These are phyloP conservation scores for Halesus radiatus DNA, from an alignment of 1,140 invertebrate genomes.

Conservation along the genomic window DNA sequence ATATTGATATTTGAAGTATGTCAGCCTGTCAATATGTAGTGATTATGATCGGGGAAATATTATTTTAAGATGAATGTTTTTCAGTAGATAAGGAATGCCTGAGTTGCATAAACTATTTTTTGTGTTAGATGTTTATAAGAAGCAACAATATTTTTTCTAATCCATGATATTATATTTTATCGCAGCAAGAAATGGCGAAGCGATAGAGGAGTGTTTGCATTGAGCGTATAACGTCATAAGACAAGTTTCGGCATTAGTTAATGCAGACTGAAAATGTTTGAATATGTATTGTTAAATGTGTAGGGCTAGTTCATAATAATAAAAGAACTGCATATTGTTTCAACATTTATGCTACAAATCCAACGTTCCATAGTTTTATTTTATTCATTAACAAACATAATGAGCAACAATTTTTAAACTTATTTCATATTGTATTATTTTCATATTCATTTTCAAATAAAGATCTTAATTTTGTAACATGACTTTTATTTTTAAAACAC, in stretches of 20 bases:
- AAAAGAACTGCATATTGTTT: background rate
- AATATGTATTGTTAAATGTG: background rate
- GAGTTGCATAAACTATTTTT: background rate
- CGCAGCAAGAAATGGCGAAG: background rate
- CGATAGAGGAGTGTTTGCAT: background rate
- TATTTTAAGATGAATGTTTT: background rate
- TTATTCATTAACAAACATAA: constrained; percentile 25
- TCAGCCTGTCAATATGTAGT: background rate
- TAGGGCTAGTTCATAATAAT: background rate
- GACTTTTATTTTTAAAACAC: background rate
- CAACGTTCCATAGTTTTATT: constrained; percentile 1
- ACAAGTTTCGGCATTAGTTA: background rate
- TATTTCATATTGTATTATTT: constrained; percentile 7
- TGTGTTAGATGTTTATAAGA: background rate
- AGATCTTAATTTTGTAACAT: constrained; percentile 3
- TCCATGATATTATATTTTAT: background rate
- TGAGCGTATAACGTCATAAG: background rate
- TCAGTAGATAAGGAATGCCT: background rate
- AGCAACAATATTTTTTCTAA: background rate
- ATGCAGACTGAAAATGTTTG: background rate
- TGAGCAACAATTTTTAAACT: constrained; percentile 6
- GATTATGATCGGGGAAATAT: background rate
- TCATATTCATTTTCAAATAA: background rate
- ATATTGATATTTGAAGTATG: too few relatives aligned
- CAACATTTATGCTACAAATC: background rate